These are phyloP conservation scores for Apeira syringaria DNA, from an alignment of 2,888 invertebrate species.

Conservation along the genomic window DNA sequence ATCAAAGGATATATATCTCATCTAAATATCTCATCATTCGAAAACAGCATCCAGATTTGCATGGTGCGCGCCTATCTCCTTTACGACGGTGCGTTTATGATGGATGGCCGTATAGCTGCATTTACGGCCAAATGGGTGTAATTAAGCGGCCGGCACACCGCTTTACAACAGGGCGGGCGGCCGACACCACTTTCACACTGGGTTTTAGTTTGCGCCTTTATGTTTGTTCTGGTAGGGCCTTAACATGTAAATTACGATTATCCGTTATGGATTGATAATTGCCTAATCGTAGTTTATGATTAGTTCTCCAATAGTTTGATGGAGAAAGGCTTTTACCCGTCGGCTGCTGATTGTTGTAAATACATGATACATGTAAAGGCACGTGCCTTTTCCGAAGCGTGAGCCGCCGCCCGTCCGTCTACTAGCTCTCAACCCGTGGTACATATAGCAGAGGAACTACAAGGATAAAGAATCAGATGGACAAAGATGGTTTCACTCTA, in stretches of 20 bases:
- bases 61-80: conserved; percentile 22
- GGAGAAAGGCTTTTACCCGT: too few relatives aligned
- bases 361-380: too few relatives aligned
- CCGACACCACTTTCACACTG: conserved; percentile 30
- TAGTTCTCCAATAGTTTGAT: conserved; percentile 11
- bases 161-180: conserved; percentile 28
- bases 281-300: conserved; percentile 21
- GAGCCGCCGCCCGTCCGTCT: too few relatives aligned
- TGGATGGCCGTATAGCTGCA: conserved; percentile 40
- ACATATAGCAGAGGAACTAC: too few relatives aligned
- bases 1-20: too few relatives aligned
- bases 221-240: conserved; percentile 31
- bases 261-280: conserved; percentile 20
- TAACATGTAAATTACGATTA: conserved; percentile 18
- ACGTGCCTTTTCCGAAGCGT: too few relatives aligned
- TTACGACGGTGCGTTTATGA: conserved; percentile 71
- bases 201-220: conserved; percentile 27
- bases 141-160: conserved; percentile 60
- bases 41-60: conserved; percentile 16
- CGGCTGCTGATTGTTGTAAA: too few relatives aligned
- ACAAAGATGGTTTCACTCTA: too few relatives aligned
- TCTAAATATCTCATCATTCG: too few relatives aligned
- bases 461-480: too few relatives aligned
- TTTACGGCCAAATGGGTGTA: conserved; percentile 55
- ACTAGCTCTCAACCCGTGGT: too few relatives aligned